A percentile compares a stretch with the other conserved stretches of the same genome.
Conservation (phyloP, 2,113 vertebrate species). For the Tragelaphus buxtoni region DNA sequence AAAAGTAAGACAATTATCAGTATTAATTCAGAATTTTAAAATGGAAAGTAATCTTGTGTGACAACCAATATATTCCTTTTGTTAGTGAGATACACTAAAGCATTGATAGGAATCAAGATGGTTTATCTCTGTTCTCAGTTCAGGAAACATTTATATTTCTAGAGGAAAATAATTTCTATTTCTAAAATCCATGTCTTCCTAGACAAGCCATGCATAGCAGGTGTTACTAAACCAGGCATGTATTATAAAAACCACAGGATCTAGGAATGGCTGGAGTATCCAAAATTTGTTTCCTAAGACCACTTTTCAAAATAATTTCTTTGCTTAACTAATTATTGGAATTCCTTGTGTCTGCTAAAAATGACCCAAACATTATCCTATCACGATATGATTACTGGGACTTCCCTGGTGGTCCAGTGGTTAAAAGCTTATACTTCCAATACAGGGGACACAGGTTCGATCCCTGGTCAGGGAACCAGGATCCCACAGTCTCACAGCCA, state of each 20-base stretch:
- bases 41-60: background rate
- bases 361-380: background rate
- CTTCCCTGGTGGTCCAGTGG: background rate
- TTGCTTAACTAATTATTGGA: background rate
- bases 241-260: background rate
- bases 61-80: background rate
- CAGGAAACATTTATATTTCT: background rate
- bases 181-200: background rate
- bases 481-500: background rate
- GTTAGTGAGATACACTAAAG: background rate
- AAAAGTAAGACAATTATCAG: background rate
- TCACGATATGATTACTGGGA: background rate
- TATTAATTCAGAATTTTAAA: background rate
- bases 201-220: background rate
- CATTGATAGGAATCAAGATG: background rate
- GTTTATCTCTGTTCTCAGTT: background rate
- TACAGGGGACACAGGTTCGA: background rate
- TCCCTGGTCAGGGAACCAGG: background rate
- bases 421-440: background rate
- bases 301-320: background rate
- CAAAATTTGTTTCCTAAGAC: background rate
- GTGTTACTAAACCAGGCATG: background rate
- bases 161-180: background rate
- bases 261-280: background rate
- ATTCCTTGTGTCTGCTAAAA: background rate